Evolutionary conservation across 2,888 invertebrate species (phyloP), one percentile per base, ranked within the genome.

Genomic region (Rhabditoides inermis): DNA sequence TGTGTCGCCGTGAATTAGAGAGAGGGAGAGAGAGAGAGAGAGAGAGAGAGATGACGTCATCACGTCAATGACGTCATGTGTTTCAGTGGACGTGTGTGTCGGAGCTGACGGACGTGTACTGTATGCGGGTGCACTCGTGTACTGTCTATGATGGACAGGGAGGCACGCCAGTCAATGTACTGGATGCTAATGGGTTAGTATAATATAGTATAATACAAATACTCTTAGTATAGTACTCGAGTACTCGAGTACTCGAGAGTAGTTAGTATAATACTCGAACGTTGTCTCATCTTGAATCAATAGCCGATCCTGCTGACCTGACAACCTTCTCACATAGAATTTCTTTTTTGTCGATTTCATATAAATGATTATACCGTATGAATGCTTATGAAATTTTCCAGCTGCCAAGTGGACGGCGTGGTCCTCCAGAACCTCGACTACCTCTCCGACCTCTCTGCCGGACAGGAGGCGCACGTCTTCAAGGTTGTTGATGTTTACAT

Each of bases 91-190:
- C 57, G 10, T 65, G 65, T 48, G 51, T 53, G 15, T 52, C 65
- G 2, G 72, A 66, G 46, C 30, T 73, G 53, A 53, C 58, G 25
- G 68, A 72, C 36, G 58, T 74, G 18, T 75, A 73, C 56, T 75
- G 75, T 44, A 74, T 75, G 75, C 55, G 66, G 22, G 75, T 73
- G 6, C 73, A 73, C 49, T 62, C 66, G 6, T 75, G 75, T 49
- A 66, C 68, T 12, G 75, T 75, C 12, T 65, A 69, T 54, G 74
- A 76, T 54, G 75, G 75, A n/a, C 75, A 75, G 37, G 74, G 72
- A 18, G 75, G 76, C 7, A 57, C 65, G 2, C 66, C 67, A 32
- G 72, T 75, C 10, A 65, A 62, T 46, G 76, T 75, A 12, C 58
- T 75, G 37, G 75, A 75, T 46, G 55, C 56, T 39, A 69, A 70